Percentiles rank a stretch among this genome's conserved stretches.
Conservation (phyloP, 2,797 vertebrate species). For the Amphiprion clarkii region DNA sequence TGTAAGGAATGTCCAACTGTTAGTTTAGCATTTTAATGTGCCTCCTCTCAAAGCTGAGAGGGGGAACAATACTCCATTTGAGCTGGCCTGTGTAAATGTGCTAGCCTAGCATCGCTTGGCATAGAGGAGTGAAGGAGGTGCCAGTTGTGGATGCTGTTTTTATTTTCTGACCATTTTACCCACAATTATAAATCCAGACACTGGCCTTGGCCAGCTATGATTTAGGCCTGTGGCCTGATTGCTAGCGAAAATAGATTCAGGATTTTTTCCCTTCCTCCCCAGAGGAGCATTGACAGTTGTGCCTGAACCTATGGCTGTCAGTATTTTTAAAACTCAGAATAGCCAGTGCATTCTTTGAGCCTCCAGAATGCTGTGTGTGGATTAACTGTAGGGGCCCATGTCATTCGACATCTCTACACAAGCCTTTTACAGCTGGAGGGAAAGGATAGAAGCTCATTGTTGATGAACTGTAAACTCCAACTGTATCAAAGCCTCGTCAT, state of each 20-base stretch:
- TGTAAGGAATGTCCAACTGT: constrained; percentile 92
- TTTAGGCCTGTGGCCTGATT: constrained; percentile 78
- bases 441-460: constrained; percentile 62
- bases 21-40: constrained; percentile 89
- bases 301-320: constrained; percentile 76
- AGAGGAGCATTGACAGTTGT: constrained; percentile 85
- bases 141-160: constrained; percentile 77
- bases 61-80: constrained; percentile 84
- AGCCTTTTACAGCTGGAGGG: constrained; percentile 65
- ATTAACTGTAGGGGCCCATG: constrained; percentile 80
- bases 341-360: constrained; percentile 80
- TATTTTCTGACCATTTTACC: constrained; percentile 74
- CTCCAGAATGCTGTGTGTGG: constrained; percentile 81
- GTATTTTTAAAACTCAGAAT: constrained; percentile 87
- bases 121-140: constrained; percentile 64
- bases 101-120: constrained; percentile 67
- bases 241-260: constrained; percentile 80
- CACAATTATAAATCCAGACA: constrained; percentile 78
- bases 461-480: constrained; percentile 45
- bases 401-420: constrained; percentile 75
- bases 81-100: constrained; percentile 75
- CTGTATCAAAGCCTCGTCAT: constrained; percentile 22
- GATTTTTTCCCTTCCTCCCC: constrained; percentile 76
- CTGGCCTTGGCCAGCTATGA: constrained; percentile 60
- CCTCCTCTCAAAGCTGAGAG: constrained; percentile 81